Evolutionary conservation across 2,113 vertebrate species (phyloP).

Genomic region (Girardinichthys multiradiatus): DNA sequence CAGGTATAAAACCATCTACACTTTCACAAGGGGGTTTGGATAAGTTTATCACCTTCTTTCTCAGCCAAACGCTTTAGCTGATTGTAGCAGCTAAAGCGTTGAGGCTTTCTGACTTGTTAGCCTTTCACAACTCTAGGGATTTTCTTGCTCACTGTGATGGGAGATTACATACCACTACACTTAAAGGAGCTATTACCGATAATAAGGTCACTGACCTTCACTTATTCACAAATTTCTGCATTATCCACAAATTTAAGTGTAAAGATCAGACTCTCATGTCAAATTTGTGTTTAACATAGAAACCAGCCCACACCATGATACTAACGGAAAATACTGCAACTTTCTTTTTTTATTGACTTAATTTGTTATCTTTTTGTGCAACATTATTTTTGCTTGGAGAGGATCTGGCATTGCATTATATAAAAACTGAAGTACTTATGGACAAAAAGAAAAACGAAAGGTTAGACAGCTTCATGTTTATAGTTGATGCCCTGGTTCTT

Average conservation of each 20-base stretch:
- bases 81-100: no score
- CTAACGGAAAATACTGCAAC: slow-evolving; percentile 57
- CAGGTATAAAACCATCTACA: neutral
- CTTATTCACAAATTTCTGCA: slow-evolving; percentile 33
- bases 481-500: slow-evolving; percentile 47
- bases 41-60: neutral
- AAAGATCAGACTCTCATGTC: slow-evolving; percentile 27
- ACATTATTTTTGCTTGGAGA: slow-evolving; percentile 46
- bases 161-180: no score
- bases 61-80: neutral
- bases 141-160: no score
- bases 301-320: slow-evolving; percentile 42
- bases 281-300: slow-evolving; percentile 16
- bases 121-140: neutral
- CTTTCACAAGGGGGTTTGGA: no score
- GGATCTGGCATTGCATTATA: slow-evolving; percentile 55
- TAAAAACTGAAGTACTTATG: slow-evolving; percentile 54
- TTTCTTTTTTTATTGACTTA: slow-evolving; percentile 35
- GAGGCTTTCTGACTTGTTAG: neutral
- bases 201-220: no score
- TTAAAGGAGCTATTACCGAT: neutral
- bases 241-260: slow-evolving; percentile 17
- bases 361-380: slow-evolving; percentile 56
- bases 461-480: slow-evolving; percentile 61
- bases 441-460: slow-evolving; percentile 37